Conservation (phyloP, 2,888 invertebrate species). For the Mythimna loreyi region DNA sequence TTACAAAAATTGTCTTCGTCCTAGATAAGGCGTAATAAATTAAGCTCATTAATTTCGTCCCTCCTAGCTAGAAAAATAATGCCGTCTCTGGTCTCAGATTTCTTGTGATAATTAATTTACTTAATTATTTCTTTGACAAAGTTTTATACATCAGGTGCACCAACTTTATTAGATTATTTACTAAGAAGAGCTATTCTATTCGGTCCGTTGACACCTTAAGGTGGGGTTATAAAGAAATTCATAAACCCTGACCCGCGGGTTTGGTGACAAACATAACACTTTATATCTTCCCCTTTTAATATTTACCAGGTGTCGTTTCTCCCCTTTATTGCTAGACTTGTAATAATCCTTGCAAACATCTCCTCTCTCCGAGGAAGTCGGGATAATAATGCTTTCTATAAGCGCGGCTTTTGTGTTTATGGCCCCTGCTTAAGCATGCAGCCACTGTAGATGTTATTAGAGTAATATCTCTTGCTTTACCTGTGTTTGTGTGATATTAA, state of each 20-base stretch:
- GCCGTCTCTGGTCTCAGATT: conserved; percentile 30
- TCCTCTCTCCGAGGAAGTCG: conserved; percentile 61
- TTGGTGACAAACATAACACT: conserved; percentile 78
- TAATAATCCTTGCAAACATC: conserved; percentile 81
- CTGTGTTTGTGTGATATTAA: conserved; percentile 55
- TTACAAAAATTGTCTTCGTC: conserved; percentile 21
- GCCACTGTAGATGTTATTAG: conserved; percentile 62
- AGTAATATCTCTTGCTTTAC: conserved; percentile 61
- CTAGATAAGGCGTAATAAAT: conserved; percentile 44
- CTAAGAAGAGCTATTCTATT: conserved; percentile 6
- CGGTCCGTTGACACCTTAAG: conserved; percentile 44
- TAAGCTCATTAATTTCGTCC: conserved; percentile 47
- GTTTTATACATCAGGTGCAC: not conserved
- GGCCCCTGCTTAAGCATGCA: conserved; percentile 66
- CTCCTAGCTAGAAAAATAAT: conserved; percentile 34
- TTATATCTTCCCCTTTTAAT: conserved; percentile 84
- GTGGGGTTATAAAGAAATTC: conserved; percentile 66
- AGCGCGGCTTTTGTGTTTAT: conserved; percentile 76
- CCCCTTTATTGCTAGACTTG: conserved; percentile 84
- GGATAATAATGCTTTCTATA: conserved; percentile 79
- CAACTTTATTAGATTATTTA: conserved; percentile 1
- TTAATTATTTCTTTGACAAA: conserved; percentile 17
- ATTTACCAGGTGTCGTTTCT: conserved; percentile 87
- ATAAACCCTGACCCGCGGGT: conserved; percentile 69
- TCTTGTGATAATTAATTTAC: conserved; percentile 39